Evolutionary conservation across 2,888 invertebrate genomes (phyloP).

Genomic region (Gymnosoma rotundatum): DNA sequence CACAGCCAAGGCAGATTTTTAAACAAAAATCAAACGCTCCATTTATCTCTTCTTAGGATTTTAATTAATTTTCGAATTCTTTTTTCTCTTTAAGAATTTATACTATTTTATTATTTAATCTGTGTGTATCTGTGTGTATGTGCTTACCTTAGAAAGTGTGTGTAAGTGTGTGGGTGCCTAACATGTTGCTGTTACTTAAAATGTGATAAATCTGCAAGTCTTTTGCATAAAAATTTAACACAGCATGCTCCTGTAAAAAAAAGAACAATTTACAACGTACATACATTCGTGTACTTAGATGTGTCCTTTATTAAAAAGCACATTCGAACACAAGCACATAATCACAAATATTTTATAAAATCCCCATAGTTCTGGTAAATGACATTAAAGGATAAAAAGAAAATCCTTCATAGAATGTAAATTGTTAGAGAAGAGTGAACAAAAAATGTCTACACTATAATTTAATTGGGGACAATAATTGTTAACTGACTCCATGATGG

Average conservation of each 20-base stretch:
- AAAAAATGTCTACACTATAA: too few relatives aligned
- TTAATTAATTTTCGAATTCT: background rate
- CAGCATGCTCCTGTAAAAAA: constrained; percentile 1
- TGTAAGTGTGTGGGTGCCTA: background rate
- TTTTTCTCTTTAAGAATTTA: background rate
- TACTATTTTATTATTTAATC: too few relatives aligned
- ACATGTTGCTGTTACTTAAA: constrained; percentile 21
- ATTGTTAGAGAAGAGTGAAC: too few relatives aligned
- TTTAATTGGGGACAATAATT: too few relatives aligned
- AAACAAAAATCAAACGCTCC: too few relatives aligned
- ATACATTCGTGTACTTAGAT: background rate
- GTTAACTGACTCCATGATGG: too few relatives aligned
- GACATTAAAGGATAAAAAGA: background rate
- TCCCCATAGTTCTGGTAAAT: too few relatives aligned
- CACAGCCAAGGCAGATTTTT: too few relatives aligned
- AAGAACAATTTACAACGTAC: background rate
- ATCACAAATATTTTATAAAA: too few relatives aligned
- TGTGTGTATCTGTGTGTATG: background rate
- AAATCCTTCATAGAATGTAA: too few relatives aligned
- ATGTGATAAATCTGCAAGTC: constrained; percentile 19
- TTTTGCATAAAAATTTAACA: background rate
- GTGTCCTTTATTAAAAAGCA: background rate
- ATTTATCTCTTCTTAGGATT: too few relatives aligned
- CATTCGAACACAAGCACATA: background rate
- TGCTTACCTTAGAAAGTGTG: background rate